A percentile compares a stretch with the other conserved stretches of the same genome.
These are phyloP conservation scores for Tinea pellionella DNA, from an alignment of 2,888 invertebrate genomes.

Conservation along the genomic window DNA sequence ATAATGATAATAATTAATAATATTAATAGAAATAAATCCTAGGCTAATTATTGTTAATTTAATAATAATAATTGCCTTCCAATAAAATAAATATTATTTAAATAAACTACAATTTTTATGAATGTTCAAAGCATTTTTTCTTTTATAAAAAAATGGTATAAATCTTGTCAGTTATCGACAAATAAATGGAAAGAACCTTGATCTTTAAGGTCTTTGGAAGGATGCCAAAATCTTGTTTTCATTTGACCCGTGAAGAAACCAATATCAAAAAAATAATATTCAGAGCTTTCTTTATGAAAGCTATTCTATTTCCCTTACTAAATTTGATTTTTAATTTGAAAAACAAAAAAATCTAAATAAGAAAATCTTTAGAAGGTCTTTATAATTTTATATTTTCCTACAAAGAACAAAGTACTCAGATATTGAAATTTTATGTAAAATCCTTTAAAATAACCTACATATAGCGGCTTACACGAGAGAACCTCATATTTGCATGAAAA, in stretches of 20 bases:
- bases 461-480: neutral
- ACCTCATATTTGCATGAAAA: neutral
- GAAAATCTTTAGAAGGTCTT: too few relatives aligned
- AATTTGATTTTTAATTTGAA: too few relatives aligned
- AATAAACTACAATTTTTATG: neutral
- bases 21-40: too few relatives aligned
- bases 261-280: neutral
- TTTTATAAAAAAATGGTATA: neutral
- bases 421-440: neutral
- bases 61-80: neutral
- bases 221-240: neutral
- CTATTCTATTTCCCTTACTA: too few relatives aligned
- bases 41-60: too few relatives aligned
- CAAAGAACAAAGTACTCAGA: neutral
- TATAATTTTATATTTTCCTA: neutral
- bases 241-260: neutral
- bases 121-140: neutral
- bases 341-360: too few relatives aligned
- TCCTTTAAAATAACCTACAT: neutral
- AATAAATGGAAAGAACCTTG: neutral
- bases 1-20: too few relatives aligned
- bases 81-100: neutral
- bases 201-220: slow-evolving; percentile 2
- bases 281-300: neutral
- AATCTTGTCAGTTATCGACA: neutral